Percentiles rank a stretch among this genome's conserved stretches.
Evolutionary conservation across 2,113 vertebrate species (phyloP).

Genomic region (human (Homo sapiens)): DNA sequence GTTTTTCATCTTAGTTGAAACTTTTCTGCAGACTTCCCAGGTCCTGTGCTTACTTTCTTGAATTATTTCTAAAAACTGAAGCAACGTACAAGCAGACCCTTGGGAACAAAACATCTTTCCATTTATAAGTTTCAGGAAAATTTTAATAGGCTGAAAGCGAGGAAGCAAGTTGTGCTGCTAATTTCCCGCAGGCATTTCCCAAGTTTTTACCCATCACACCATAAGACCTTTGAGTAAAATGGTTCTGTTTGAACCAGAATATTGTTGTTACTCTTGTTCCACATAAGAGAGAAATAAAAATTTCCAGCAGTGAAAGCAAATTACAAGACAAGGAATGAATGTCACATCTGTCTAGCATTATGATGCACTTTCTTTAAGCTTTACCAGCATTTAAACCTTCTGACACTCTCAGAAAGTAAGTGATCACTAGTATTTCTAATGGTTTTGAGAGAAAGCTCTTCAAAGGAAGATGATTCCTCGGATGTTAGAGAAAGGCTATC

Average conservation of each 20-base stretch:
- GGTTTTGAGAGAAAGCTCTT: background rate
- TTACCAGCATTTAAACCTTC: background rate
- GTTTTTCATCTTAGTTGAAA: background rate
- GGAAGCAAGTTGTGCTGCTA: background rate
- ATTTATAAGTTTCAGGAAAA: constrained; percentile 37
- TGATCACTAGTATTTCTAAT: background rate
- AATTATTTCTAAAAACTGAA: constrained; percentile 53
- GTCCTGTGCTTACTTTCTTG: constrained; percentile 15
- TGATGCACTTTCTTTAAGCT: background rate
- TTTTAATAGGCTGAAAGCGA: background rate
- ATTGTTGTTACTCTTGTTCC: constrained; percentile 7
- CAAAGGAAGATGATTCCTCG: background rate
- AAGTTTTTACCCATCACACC: constrained; percentile 2
- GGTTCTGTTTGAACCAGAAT: constrained; percentile 27
- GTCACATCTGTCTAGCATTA: background rate
- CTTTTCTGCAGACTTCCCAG: constrained; percentile 13
- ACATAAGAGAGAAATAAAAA: constrained; percentile 35
- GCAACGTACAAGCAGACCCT: background rate
- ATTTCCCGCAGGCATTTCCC: constrained; percentile 15
- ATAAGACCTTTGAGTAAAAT: constrained; percentile 63
- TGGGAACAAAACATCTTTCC: background rate
- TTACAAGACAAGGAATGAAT: background rate
- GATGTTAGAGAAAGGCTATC: background rate
- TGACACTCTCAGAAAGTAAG: background rate
- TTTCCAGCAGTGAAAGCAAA: constrained; percentile 2